These are phyloP conservation scores for Eonycteris spelaea DNA, from an alignment of 2,113 vertebrate genomes.

Conservation along the genomic window DNA sequence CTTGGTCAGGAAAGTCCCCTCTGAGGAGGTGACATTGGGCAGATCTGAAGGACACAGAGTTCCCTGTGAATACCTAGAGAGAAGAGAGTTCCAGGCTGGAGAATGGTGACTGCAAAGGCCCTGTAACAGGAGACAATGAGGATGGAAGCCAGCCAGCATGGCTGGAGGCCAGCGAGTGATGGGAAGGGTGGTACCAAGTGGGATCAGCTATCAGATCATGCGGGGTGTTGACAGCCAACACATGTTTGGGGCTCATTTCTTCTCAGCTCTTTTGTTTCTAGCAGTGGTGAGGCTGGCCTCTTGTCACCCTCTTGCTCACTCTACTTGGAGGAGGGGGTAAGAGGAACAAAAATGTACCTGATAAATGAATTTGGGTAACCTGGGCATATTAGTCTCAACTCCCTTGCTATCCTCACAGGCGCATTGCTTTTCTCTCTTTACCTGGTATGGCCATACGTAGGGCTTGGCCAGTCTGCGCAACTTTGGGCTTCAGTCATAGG, in stretches of 20 bases:
- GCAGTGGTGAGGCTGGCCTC: not conserved
- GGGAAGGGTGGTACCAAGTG: not conserved
- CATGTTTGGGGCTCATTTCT: not conserved
- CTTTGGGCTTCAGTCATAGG: not conserved
- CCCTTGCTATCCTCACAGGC: accelerated
- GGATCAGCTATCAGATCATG: not conserved
- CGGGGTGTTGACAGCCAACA: not conserved
- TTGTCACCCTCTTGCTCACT: not conserved
- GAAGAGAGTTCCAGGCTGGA: not conserved
- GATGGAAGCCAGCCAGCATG: not conserved
- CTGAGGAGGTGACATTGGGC: not conserved
- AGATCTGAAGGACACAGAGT: not conserved
- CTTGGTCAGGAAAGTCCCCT: not conserved
- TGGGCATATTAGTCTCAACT: not conserved
- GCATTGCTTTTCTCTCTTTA: not conserved
- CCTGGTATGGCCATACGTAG: not conserved
- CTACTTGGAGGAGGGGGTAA: too few species aligned
- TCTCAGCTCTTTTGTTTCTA: not conserved
- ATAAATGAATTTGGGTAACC: not conserved
- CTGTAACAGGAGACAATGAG: not conserved
- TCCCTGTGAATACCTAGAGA: not conserved
- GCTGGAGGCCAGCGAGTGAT: not conserved
- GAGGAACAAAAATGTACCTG: not conserved
- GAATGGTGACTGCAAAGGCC: not conserved
- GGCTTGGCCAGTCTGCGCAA: not conserved